Evolutionary conservation across 2,113 vertebrate species (phyloP).

Genomic region (Sylvietta virens): DNA sequence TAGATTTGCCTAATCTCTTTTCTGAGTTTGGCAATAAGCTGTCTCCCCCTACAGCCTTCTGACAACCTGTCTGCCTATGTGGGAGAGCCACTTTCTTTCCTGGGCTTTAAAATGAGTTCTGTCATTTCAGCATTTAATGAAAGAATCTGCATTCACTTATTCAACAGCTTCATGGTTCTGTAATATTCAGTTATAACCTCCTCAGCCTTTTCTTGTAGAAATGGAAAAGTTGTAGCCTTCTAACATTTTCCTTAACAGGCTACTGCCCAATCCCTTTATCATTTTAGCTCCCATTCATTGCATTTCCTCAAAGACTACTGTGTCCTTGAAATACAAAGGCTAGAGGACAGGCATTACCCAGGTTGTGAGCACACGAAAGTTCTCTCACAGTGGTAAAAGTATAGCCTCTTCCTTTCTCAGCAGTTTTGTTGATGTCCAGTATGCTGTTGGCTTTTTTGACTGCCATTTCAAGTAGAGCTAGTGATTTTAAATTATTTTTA

Average conservation of each 20-base stretch:
- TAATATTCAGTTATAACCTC: not conserved
- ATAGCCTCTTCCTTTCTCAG: not conserved
- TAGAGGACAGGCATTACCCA: not conserved
- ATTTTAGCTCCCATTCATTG: not conserved
- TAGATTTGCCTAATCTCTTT: not conserved
- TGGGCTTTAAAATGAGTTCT: not conserved
- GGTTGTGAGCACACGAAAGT: rapidly evolving
- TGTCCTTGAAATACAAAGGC: not conserved
- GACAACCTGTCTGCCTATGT: not conserved
- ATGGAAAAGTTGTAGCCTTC: not conserved
- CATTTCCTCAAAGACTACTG: not conserved
- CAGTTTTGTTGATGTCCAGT: not conserved
- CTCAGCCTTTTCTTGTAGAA: not conserved
- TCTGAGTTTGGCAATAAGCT: not conserved
- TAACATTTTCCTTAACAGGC: not conserved
- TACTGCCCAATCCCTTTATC: not conserved
- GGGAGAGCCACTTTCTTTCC: not conserved
- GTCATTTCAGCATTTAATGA: not conserved
- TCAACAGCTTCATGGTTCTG: not conserved
- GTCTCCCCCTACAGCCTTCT: not conserved
- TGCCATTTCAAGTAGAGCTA: not conserved
- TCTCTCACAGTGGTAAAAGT: not conserved
- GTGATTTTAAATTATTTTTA: not conserved
- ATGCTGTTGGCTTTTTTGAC: not conserved
- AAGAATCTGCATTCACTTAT: not conserved